Conservation (phyloP, 1,140 invertebrate genomes). For the Lordiphosa clarofinis region DNA sequence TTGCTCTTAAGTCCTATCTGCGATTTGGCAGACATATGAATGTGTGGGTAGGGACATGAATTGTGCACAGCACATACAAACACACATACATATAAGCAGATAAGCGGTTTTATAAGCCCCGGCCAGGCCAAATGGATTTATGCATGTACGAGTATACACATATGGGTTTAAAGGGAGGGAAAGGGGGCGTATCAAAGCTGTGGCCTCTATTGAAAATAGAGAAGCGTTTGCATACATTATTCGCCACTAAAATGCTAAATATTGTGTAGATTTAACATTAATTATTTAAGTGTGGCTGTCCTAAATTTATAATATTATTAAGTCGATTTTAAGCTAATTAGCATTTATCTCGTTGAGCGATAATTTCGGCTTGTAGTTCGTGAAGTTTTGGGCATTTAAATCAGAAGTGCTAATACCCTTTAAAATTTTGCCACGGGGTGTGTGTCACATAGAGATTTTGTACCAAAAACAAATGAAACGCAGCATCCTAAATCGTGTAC, state of each 20-base stretch:
- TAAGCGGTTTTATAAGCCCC: slow-evolving; percentile 10
- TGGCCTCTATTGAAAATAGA: no score
- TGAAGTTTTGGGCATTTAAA: no score
- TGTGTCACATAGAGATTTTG: no score
- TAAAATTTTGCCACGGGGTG: no score
- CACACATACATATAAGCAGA: background rate
- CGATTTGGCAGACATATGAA: slow-evolving; percentile 41
- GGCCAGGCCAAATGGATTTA: background rate
- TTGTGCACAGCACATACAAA: slow-evolving; percentile 1
- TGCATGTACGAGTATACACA: background rate
- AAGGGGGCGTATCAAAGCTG: no score
- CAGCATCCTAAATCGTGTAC: slow-evolving; percentile 30
- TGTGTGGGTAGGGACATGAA: background rate
- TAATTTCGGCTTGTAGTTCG: no score
- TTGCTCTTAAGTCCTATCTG: slow-evolving; percentile 38
- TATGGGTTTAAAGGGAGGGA: background rate
- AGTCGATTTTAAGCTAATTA: no score
- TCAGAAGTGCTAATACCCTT: no score
- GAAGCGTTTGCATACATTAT: background rate
- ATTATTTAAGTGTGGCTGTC: no score
- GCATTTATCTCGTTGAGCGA: no score
- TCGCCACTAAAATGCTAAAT: background rate
- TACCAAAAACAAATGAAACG: slow-evolving; percentile 22
- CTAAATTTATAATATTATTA: no score
- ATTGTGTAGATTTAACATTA: no score